A percentile compares a stretch with the other conserved stretches of the same genome.
These are phyloP conservation scores for Indicator indicator DNA, from an alignment of 2,113 vertebrate genomes.

Conservation along the genomic window DNA sequence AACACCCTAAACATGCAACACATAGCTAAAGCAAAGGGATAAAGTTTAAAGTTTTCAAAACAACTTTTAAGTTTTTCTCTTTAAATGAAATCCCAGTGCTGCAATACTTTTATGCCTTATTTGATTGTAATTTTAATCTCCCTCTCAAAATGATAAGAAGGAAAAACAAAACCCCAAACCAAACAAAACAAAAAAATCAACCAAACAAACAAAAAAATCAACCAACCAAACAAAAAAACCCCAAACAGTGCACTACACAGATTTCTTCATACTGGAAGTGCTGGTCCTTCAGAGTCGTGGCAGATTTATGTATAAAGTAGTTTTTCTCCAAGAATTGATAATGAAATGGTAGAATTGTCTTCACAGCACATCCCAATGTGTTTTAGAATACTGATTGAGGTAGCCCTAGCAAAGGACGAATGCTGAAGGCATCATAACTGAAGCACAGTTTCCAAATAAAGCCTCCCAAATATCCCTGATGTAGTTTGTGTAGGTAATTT, in stretches of 20 bases:
- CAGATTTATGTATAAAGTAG: not conserved
- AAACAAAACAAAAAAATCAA: no score
- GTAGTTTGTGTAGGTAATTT: not conserved
- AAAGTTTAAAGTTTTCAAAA: not conserved
- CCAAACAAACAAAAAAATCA: no score
- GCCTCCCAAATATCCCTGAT: not conserved
- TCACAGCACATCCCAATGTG: not conserved
- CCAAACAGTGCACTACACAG: not conserved
- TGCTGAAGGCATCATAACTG: not conserved
- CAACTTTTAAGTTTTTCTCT: not conserved
- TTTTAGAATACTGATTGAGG: not conserved
- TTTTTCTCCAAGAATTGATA: not conserved
- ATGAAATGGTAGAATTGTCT: not conserved
- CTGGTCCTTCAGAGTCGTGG: not conserved
- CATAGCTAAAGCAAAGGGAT: not conserved
- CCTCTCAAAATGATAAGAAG: not conserved
- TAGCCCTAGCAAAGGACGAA: not conserved
- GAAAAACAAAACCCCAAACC: not conserved
- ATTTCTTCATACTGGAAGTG: not conserved
- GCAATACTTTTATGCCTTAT: not conserved
- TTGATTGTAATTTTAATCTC: not conserved
- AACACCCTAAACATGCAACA: not conserved
- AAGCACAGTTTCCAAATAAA: not conserved
- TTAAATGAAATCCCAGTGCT: not conserved
- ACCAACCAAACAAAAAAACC: no score